These are phyloP conservation scores for Pegoplata infirma DNA, from an alignment of 2,888 invertebrate genomes.

Conservation along the genomic window DNA sequence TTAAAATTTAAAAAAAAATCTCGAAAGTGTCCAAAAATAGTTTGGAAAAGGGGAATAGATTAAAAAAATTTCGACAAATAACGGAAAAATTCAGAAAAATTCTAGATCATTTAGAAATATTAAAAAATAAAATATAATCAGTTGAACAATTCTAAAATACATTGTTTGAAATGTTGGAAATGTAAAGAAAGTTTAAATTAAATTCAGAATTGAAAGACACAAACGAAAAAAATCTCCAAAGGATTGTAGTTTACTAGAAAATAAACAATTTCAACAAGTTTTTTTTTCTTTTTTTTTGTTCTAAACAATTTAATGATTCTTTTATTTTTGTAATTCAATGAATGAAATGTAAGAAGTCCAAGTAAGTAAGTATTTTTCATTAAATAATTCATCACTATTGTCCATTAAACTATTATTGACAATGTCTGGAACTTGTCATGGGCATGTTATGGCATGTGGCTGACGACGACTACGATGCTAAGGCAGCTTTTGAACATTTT, in stretches of 20 bases:
- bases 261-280: slow-evolving; percentile 26
- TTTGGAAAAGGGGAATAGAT: no score
- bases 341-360: background rate
- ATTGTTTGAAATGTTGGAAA: no score
- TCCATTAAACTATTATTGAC: slow-evolving; percentile 62
- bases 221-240: slow-evolving; percentile 3
- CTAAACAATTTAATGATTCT: slow-evolving; percentile 50
- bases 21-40: no score
- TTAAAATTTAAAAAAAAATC: no score
- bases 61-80: no score
- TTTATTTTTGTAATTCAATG: slow-evolving; percentile 15
- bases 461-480: slow-evolving; percentile 35
- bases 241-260: background rate
- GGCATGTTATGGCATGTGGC: slow-evolving; percentile 60
- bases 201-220: slow-evolving; percentile 26
- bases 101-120: no score
- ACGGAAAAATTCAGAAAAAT: no score
- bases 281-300: slow-evolving; percentile 9
- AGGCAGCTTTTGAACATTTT: slow-evolving; percentile 24
- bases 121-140: no score
- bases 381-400: slow-evolving; percentile 63
- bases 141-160: no score
- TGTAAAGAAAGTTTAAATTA: slow-evolving; percentile 24
- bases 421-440: slow-evolving; percentile 61
- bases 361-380: slow-evolving; percentile 36